Base-by-base conservation (phyloP, 2,113 vertebrate genomes). In the Rana temporaria region DNA sequence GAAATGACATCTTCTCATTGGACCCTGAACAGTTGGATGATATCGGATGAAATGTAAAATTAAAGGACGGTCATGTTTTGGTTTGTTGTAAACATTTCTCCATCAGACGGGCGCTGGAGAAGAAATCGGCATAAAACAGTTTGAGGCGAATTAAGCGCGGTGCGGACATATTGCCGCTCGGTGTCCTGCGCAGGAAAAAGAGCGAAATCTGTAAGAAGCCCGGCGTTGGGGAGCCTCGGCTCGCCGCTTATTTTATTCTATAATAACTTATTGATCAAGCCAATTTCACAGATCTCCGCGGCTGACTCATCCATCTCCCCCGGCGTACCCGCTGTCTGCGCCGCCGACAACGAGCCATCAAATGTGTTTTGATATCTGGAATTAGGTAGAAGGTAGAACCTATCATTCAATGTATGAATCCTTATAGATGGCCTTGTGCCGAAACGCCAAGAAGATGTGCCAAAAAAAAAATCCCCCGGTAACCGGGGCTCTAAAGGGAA, bases 241-340 rank as follows among this genome's bases (percentile, higher is more conserved):
- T 34, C 16, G 32, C 30, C 16, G 55, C 16, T 48, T 30, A 32
- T 57, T 59, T 34, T 24, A 59, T 59, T 59, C 71, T 72, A 30
- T 72, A 72, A 72, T 72, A 57, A 72, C 48, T 26, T 72, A 72
- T 72, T 72, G 70, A 74, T 74, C 71, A 59, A 19, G 26, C 17
- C 30, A n/a, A 34, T 74, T 74, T 74, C 55, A 57, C 53, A 74
- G 48, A 26, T 72, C 24, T 26, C 7, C 19, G n/a, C 2, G 52
- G 24, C 22, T 18, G 15, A 18, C 24, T 57, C 70, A 69, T 69
- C 67, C 52, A 69, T 69, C 67, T 69, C 67, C 66, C 14, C 26
- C 9, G 66, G 11, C n/a, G n/a, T 17, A 9, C 38, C 4, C 48
- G n/a, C 67, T 52, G 67, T 69, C 67, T 52, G 16, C 12, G 22